Base-by-base conservation (phyloP, 2,113 vertebrate species). In the Oriolus oriolus region DNA sequence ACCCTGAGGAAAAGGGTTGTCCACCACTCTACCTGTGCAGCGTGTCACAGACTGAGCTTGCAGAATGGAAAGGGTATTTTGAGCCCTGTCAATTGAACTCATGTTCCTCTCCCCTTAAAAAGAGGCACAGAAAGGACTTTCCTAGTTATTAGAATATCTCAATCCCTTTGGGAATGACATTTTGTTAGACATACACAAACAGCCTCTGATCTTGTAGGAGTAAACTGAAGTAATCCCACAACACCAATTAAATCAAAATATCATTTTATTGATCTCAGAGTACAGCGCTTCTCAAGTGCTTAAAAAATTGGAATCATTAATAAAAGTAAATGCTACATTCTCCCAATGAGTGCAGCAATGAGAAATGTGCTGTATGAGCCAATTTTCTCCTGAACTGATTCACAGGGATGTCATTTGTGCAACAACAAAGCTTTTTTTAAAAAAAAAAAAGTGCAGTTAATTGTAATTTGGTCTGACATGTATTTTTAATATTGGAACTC, bases 271-370 rank as follows among this genome's bases (percentile, higher is more conserved):
- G 77, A 96, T 96, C 83, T 92, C 57, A 89, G 82, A 94, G 68
- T 85, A 70, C 16, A 87, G 42, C 41, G 19, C 84, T 96, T 95
- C 80, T 93, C 77, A 87, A 65, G 60, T 91, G 56, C 56, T 95
- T 97, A 56, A 94, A 94, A 96, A 96, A 91, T 61, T 45, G 26
- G 69, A 88, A 94, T 96, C 39, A 91, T 96, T 96, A 92, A 93
- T 92, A 92, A 93, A 97, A 94, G 60, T 75, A 95, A 97, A 96
- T 57, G 41, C 57, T 94, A 78, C 57, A 45, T 74, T 81, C 76
- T 66, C 70, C 39, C 77, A 78, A 19, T 44, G 22, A 92, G 42
- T 78, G 64, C 10, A 66, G 73, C 75, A 92, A 68, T 78, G 35
- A 80, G 76, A 82, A 96, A 78, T 80, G 45, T 52, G 56, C 80